These are phyloP conservation scores for Mimas tiliae DNA, from an alignment of 2,888 invertebrate species.

Conservation along the genomic window DNA sequence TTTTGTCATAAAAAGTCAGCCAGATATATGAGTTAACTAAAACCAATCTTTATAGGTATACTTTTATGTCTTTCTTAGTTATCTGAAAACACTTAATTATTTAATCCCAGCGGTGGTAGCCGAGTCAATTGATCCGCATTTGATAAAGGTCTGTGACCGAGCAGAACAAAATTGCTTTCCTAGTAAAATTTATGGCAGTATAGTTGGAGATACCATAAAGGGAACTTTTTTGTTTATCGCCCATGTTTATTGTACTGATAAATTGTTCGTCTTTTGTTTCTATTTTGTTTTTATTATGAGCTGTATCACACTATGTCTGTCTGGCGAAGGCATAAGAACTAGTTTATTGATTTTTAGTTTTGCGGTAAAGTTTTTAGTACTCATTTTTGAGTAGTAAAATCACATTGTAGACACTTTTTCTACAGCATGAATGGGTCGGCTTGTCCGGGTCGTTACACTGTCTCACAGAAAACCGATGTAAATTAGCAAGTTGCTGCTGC, in stretches of 20 bases:
- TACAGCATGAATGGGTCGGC: too few species aligned
- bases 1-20: too few species aligned
- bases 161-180: constrained; percentile 9
- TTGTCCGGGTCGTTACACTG: too few species aligned
- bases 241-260: constrained; percentile 16
- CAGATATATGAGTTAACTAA: too few species aligned
- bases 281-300: not conserved
- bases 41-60: not conserved
- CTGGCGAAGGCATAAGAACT: not conserved
- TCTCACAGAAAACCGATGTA: too few species aligned
- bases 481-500: too few species aligned
- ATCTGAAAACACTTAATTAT: not conserved
- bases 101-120: not conserved
- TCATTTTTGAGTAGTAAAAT: too few species aligned
- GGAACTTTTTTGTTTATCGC: constrained; percentile 17
- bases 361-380: not conserved
- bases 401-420: too few species aligned
- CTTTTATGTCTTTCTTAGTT: not conserved
- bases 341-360: not conserved
- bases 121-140: not conserved
- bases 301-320: constrained; percentile 12
- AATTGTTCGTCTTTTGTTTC: constrained; percentile 16
- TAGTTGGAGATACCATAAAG: constrained; percentile 12
- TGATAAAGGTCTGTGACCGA: constrained; percentile 6
- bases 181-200: constrained; percentile 6